Evolutionary conservation across 2,113 vertebrate genomes (phyloP).

Genomic region (Actenoides lindsayi): DNA sequence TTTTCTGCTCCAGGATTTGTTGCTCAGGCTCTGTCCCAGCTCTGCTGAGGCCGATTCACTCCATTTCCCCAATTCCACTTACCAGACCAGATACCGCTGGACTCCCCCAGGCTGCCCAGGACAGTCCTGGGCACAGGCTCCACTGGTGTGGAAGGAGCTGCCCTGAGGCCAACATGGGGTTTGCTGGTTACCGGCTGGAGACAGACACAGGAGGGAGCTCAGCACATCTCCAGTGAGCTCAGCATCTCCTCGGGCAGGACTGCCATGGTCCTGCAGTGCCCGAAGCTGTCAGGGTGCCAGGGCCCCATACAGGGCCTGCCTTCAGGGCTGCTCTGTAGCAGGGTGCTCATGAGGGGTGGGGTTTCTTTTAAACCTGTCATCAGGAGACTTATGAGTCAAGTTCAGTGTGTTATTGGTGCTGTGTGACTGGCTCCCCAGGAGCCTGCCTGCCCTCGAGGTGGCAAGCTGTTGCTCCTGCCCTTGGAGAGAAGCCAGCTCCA

Average conservation of each 20-base stretch:
- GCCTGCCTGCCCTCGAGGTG: slow-evolving; percentile 35
- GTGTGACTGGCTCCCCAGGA: neutral
- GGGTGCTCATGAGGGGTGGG: rapidly evolving
- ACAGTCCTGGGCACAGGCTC: neutral
- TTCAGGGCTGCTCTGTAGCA: neutral
- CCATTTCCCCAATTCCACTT: neutral
- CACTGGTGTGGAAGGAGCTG: neutral
- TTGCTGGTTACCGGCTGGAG: neutral
- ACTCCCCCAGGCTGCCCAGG: neutral
- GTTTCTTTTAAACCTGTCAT: neutral
- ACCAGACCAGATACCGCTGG: neutral
- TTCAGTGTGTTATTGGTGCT: neutral
- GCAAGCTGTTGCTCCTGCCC: slow-evolving; percentile 44
- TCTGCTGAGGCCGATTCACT: neutral
- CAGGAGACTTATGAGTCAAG: neutral
- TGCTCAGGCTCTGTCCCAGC: neutral
- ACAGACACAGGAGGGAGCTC: neutral
- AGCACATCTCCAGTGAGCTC: neutral
- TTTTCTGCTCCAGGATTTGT: neutral
- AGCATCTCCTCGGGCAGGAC: neutral
- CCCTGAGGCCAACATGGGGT: neutral
- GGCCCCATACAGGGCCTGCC: neutral
- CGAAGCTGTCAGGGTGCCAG: neutral
- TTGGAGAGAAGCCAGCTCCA: slow-evolving; percentile 14
- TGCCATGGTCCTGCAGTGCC: rapidly evolving